Base-by-base conservation (phyloP, 1,140 invertebrate genomes). In the Drosophila subobscura region DNA sequence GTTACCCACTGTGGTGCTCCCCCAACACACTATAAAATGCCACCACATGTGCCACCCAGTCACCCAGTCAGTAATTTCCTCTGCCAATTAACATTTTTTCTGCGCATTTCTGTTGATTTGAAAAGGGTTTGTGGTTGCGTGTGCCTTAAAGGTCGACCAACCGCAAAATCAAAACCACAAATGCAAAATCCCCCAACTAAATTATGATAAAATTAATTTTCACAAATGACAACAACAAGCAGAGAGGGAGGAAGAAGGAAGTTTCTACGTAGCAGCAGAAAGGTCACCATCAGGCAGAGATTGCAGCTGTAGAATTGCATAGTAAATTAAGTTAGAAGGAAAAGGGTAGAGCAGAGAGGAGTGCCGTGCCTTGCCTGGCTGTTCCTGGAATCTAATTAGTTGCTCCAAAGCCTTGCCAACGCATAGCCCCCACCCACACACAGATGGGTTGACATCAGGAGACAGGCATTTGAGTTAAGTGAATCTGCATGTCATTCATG, bases 201-300 rank as follows among this genome's bases (percentile, higher is more conserved):
- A 85, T 85, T 85, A 85, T 85, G 65, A 86, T 77, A 78, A 86
- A 88, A 85, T 85, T 86, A 85, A 85, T 85, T 86, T 81, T 63
- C 59, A 60, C 72, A 86, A 72, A 66, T 75, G 51, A 74, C 81
- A 77, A 72, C 61, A 66, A 52, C 27, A 52, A 54, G 16, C 25
- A 47, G 27, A 22, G 22, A 61, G 8, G 25, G 45, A 37, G 37
- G n/a, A n/a, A n/a, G n/a, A n/a, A n/a, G n/a, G n/a, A n/a, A n/a
- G n/a, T n/a, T n/a, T n/a, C n/a, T n/a, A n/a, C n/a, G n/a, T n/a
- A n/a, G n/a, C n/a, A 51, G 10, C 27, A 14, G 49, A 51, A 61
- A 59, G 29, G 29, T 8, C 29, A 33, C 8, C 8, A 33, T 10
- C 33, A 37, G 33, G 33, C 33, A 37, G 33, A 37, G 33, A 60